A percentile compares a stretch with the other conserved stretches of the same genome.
Evolutionary conservation across 2,797 vertebrate genomes (phyloP).

Genomic region (Limosa lapponica): DNA sequence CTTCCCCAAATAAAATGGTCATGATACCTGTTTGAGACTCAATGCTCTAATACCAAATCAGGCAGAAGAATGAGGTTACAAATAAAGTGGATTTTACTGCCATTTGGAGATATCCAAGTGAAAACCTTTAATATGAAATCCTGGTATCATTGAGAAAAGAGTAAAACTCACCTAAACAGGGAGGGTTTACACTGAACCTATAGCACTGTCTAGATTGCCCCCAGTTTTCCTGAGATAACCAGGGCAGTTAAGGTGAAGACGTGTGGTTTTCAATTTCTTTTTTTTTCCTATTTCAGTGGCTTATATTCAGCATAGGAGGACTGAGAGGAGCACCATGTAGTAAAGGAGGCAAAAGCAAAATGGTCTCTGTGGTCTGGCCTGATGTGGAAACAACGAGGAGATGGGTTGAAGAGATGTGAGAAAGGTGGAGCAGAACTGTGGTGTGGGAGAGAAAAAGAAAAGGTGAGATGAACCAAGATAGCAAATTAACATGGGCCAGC

Average conservation of each 20-base stretch:
- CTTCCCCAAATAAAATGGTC: background rate
- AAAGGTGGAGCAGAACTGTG: background rate
- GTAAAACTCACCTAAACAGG: background rate
- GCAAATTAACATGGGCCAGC: background rate
- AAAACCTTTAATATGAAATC: background rate
- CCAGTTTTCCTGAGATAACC: background rate
- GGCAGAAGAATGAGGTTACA: background rate
- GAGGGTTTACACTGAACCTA: background rate
- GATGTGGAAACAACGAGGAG: background rate
- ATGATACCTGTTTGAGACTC: background rate
- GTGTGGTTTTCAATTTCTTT: background rate
- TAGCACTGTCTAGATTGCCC: background rate
- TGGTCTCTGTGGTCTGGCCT: background rate
- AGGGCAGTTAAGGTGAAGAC: background rate
- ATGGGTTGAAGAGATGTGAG: background rate
- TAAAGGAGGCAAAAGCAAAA: background rate
- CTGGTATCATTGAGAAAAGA: background rate
- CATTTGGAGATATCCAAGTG: background rate
- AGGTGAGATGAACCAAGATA: background rate
- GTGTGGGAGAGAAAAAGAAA: background rate
- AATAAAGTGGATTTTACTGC: background rate
- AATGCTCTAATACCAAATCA: background rate
- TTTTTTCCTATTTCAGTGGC: background rate
- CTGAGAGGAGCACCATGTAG: background rate
- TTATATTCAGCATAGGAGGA: background rate